phyloP scores from a whole-genome alignment of 2,888 invertebrate species.

The Eristalis intricaria region DNA sequence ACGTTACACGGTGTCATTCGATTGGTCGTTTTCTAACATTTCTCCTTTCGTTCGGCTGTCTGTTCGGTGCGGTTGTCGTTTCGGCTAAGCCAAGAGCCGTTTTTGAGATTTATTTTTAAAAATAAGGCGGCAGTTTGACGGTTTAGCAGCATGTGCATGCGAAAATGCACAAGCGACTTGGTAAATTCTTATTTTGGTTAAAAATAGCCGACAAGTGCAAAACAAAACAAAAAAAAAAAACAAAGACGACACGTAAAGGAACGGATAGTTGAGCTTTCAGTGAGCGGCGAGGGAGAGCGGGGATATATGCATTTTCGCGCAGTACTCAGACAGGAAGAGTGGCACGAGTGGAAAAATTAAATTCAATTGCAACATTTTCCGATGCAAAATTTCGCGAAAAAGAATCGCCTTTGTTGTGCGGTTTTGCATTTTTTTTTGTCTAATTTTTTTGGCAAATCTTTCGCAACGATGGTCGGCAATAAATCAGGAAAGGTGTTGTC shows the following conservation, averaged over 20 bases:
- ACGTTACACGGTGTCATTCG: conserved; percentile 57
- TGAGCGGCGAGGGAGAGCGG: background rate
- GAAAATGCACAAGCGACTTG: conserved; percentile 24
- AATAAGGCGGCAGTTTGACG: conserved; percentile 59
- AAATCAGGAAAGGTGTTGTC: conserved; percentile 40
- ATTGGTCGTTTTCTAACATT: conserved; percentile 41
- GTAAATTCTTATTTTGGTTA: conserved; percentile 66
- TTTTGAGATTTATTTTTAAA: conserved; percentile 45
- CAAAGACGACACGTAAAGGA: background rate
- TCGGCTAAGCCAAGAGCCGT: conserved; percentile 11
- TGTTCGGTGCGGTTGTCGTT: background rate
- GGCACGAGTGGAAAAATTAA: conserved; percentile 49
- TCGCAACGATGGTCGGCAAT: conserved; percentile 53
- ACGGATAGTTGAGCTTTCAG: background rate
- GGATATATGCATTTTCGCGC: background rate
- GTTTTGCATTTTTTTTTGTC: conserved; percentile 34
- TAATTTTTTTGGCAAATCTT: conserved; percentile 49
- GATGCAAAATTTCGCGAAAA: conserved; percentile 34
- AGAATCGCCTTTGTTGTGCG: conserved; percentile 63
- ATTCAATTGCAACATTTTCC: conserved; percentile 53
- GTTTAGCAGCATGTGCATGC: conserved; percentile 59
- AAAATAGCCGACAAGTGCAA: conserved; percentile 34
- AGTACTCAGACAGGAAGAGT: background rate
- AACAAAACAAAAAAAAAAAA: background rate
- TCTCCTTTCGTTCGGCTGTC: conserved; percentile 3